These are phyloP conservation scores for Nothobranchius furzeri DNA, from an alignment of 2,113 vertebrate species.

Conservation along the genomic window DNA sequence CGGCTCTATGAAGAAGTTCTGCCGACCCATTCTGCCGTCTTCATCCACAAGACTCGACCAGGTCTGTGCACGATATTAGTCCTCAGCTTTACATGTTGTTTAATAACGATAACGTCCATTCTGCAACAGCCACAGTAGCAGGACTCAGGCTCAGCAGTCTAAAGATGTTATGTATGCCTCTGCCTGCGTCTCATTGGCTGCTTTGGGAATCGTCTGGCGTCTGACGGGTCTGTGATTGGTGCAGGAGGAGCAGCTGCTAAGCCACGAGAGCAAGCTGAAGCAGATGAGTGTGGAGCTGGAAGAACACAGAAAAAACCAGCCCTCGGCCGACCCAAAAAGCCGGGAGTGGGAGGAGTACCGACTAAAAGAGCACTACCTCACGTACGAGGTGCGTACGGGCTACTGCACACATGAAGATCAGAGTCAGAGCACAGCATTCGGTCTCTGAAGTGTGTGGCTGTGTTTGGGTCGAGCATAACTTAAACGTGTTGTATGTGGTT, in stretches of 20 bases:
- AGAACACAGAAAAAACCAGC: conserved; percentile 87
- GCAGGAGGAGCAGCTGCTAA: conserved; percentile 93
- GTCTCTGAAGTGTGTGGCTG: not conserved
- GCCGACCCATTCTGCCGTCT: conserved; percentile 88
- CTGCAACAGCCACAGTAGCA: not conserved
- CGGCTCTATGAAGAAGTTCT: conserved; percentile 98
- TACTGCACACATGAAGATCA: not conserved
- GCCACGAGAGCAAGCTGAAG: conserved; percentile 94
- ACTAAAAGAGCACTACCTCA: conserved; percentile 97
- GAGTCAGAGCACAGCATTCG: not conserved
- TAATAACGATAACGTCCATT: too few species aligned
- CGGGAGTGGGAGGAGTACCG: conserved; percentile 93
- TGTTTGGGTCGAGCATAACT: not conserved
- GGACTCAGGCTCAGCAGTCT: not conserved
- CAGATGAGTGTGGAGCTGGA: conserved; percentile 93
- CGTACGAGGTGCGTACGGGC: conserved; percentile 88
- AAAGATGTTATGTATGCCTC: conserved; percentile 39
- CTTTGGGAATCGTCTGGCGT: conserved; percentile 17
- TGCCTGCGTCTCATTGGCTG: conserved; percentile 42
- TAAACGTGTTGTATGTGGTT: not conserved
- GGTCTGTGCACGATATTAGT: conserved; percentile 58
- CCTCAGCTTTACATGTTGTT: not conserved
- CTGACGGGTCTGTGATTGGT: conserved; percentile 33
- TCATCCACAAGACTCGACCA: conserved; percentile 89
- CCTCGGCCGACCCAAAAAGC: conserved; percentile 87